phyloP scores from a whole-genome alignment of 2,113 vertebrate species.

The Dipodomys stephensi region DNA sequence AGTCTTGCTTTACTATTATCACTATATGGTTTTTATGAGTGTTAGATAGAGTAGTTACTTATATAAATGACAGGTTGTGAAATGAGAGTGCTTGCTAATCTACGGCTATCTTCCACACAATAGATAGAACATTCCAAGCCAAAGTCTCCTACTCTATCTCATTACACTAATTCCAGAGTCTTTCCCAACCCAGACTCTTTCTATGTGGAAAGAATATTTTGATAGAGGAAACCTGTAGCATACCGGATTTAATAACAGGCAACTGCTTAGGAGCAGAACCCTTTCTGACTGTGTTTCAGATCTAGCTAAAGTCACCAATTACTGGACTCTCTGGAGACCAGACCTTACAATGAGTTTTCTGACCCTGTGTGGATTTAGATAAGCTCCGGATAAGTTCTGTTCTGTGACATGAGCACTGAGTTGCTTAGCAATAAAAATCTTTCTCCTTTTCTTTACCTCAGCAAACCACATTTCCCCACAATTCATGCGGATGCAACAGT shows the following conservation, averaged over 20 bases:
- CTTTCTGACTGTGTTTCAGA: slow-evolving; percentile 63
- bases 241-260: slow-evolving; percentile 64
- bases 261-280: slow-evolving; percentile 40
- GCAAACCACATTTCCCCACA: slow-evolving; percentile 31
- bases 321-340: slow-evolving; percentile 61
- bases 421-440: slow-evolving; percentile 61
- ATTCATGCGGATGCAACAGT: neutral
- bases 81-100: neutral
- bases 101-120: neutral
- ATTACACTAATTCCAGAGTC: slow-evolving; percentile 41
- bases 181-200: slow-evolving; percentile 34
- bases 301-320: slow-evolving; percentile 77
- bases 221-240: neutral
- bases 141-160: neutral
- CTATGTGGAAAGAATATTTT: slow-evolving; percentile 51
- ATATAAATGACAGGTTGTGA: neutral
- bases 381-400: slow-evolving; percentile 76
- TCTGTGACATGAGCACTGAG: slow-evolving; percentile 65
- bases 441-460: slow-evolving; percentile 18
- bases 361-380: slow-evolving; percentile 76
- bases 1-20: neutral
- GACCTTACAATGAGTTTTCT: slow-evolving; percentile 77
- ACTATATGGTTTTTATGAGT: neutral
- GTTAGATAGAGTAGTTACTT: neutral
- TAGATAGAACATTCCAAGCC: neutral